These are phyloP conservation scores for Spondyliosoma cantharus DNA, from an alignment of 2,797 vertebrate genomes.

Conservation along the genomic window DNA sequence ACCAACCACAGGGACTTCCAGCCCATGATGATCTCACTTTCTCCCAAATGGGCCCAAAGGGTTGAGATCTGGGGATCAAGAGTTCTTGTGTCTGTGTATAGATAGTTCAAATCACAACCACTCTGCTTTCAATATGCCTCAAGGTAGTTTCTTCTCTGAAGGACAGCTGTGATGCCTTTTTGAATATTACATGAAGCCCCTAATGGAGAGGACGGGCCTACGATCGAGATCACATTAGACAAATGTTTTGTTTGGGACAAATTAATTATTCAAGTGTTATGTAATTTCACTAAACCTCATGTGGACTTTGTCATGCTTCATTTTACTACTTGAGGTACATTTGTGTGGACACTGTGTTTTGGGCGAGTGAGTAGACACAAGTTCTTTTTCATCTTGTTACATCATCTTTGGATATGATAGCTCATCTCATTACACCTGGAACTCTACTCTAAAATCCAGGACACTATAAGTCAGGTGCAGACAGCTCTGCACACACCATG, in stretches of 20 bases:
- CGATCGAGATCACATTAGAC: slow-evolving; percentile 44
- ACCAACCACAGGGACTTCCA: slow-evolving; percentile 17
- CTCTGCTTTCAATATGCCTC: slow-evolving; percentile 16
- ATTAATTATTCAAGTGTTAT: slow-evolving; percentile 48
- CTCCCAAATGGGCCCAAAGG: neutral
- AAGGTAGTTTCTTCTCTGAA: slow-evolving; percentile 21
- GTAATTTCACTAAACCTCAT: slow-evolving; percentile 20
- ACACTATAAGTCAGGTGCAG: neutral
- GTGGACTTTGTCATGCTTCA: slow-evolving; percentile 8
- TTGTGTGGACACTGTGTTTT: neutral
- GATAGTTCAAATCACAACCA: neutral
- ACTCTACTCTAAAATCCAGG: neutral
- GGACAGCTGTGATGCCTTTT: slow-evolving; percentile 36
- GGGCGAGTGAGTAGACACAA: neutral
- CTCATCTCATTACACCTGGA: slow-evolving; percentile 1
- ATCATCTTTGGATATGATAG: neutral
- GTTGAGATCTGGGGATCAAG: neutral
- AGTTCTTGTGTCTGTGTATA: slow-evolving; percentile 1
- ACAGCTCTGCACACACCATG: slow-evolving; percentile 2
- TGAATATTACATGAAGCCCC: slow-evolving; percentile 54
- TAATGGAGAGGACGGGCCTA: slow-evolving; percentile 31
- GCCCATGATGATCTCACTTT: slow-evolving; percentile 19
- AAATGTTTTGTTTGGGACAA: slow-evolving; percentile 26
- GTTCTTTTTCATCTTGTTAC: neutral
- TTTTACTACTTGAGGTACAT: slow-evolving; percentile 1